Conservation (phyloP, 2,113 vertebrate genomes). For the Rhinoderma darwinii region DNA sequence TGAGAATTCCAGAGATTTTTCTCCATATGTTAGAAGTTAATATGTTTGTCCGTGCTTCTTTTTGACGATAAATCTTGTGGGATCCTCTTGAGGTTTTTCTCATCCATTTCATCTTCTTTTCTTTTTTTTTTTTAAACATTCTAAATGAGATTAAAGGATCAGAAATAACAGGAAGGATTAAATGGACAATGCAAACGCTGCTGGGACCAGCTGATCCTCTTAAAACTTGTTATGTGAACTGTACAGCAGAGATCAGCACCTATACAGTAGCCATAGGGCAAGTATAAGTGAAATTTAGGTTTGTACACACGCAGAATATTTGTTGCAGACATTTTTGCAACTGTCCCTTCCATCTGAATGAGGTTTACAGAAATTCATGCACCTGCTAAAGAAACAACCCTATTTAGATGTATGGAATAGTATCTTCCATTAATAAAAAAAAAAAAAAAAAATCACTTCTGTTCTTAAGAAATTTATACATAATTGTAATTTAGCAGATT, state of each 20-base stretch:
- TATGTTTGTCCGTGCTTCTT: not conserved
- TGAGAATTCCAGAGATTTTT: too few species aligned
- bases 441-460: too few species aligned
- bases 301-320: too few species aligned
- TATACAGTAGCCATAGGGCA: not conserved
- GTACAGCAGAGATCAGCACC: constrained; percentile 46
- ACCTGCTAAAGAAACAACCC: too few species aligned
- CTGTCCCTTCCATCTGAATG: too few species aligned
- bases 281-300: not conserved
- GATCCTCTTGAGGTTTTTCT: not conserved
- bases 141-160: constrained; percentile 75
- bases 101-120: constrained; percentile 18
- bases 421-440: too few species aligned
- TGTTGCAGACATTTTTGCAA: too few species aligned
- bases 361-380: too few species aligned
- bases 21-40: not conserved
- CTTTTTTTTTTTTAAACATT: constrained; percentile 15
- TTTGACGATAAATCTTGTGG: not conserved
- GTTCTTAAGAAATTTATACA: too few species aligned
- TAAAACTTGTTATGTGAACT: constrained; percentile 69
- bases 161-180: constrained; percentile 77
- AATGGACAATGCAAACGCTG: constrained; percentile 67
- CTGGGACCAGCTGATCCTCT: constrained; percentile 72
- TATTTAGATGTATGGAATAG: too few species aligned
- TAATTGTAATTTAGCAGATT: too few species aligned